phyloP scores from a whole-genome alignment of 2,888 invertebrate species.

The Campoletis raptor region DNA sequence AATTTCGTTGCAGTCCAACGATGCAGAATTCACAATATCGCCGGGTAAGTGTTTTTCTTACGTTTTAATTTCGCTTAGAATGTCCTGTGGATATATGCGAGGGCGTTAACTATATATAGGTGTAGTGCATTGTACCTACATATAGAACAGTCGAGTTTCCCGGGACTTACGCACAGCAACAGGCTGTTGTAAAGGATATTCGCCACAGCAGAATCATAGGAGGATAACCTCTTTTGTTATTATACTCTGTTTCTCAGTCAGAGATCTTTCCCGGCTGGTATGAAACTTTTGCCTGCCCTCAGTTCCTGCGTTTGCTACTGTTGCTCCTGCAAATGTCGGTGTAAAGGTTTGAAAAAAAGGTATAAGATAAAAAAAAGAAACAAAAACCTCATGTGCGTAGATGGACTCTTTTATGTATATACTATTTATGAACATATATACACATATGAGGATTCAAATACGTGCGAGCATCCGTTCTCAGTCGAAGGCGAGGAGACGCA shows the following conservation, averaged over 20 bases:
- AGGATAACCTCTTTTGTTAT: slow-evolving; percentile 39
- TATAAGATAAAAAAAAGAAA: not conserved
- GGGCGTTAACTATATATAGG: not conserved
- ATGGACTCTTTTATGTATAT: slow-evolving; percentile 27
- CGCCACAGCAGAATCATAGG: not conserved
- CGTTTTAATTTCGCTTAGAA: not conserved
- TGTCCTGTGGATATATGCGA: not conserved
- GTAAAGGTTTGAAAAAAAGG: slow-evolving; percentile 5
- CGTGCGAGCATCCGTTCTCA: slow-evolving; percentile 61
- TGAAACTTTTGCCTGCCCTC: slow-evolving; percentile 29
- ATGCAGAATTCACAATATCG: not conserved
- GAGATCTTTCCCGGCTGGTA: slow-evolving; percentile 31
- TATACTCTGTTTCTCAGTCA: slow-evolving; percentile 24
- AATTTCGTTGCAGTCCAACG: not conserved
- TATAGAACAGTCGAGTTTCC: slow-evolving; percentile 21
- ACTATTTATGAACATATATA: not conserved
- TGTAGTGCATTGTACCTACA: not conserved
- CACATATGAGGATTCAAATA: slow-evolving; percentile 24
- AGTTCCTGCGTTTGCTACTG: slow-evolving; percentile 29
- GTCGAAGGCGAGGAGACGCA: slow-evolving; percentile 29
- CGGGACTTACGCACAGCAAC: slow-evolving; percentile 10
- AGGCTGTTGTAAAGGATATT: not conserved
- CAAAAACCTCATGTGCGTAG: slow-evolving; percentile 32
- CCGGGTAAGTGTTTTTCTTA: not conserved
- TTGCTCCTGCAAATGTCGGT: slow-evolving; percentile 32